Evolutionary conservation across 2,888 invertebrate genomes (phyloP), one percentile per base, ranked within the genome.

Genomic region (Cryptocheilus praepositus): DNA sequence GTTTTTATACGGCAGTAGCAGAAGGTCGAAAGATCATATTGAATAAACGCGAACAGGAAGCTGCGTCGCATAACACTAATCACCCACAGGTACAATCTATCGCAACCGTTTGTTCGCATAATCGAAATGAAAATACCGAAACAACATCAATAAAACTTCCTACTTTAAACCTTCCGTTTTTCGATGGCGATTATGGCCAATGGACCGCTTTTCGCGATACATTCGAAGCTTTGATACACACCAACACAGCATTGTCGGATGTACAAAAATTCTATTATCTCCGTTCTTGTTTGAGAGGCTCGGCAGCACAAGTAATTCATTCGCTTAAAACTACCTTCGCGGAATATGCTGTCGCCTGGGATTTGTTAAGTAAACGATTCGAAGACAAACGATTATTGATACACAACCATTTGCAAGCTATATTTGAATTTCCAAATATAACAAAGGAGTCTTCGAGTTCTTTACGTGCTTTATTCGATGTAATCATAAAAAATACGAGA

Each of bases 361-460:
- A 19, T 0, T 28, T 70, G 15, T 55, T 79, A 7, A 72, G 59
- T 11, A 49, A 70, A 7, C 45, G 77, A 8, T 81, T 74, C 19
- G 73, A 79, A 18, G 80, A 81, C 51, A 73, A 72, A 49, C 59
- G 76, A 0, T 15, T 77, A 2, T 80, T 82, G 1, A 67, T 79
- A 0, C 56, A 77, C 5, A 76, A 59, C 1, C 79, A 83, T 36
- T 46, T 81, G 0, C 71, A 64, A 16, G 64, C 68, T 3, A 67
- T 82, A 21, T 66, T 79, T 16, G 70, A 80, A 13, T 58, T 73
- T 2, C 67, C 73, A 3, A 13, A 11, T 0, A 28, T 67, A 13
- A 51, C 21, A 7, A 63, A 73, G 15, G 76, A 76, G 65, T 68
- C 68, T 11, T 25, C 56, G 3, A n/a, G 13, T 0, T 56, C 55